These are phyloP conservation scores for Vicugna pacos DNA, from an alignment of 2,113 vertebrate genomes.

Conservation along the genomic window DNA sequence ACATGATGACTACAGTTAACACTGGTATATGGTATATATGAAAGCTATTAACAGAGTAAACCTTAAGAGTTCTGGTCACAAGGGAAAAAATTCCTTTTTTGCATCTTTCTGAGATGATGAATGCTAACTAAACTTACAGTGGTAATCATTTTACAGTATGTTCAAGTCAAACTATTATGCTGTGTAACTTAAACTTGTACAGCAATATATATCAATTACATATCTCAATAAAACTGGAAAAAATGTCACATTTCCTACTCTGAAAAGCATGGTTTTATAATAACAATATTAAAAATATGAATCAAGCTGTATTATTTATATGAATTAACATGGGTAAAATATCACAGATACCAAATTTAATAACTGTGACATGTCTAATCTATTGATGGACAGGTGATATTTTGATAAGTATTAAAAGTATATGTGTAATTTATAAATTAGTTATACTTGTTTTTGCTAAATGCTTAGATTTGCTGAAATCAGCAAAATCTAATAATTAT, in stretches of 20 bases:
- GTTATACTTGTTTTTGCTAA: background rate
- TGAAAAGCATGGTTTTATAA: background rate
- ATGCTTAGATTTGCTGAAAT: background rate
- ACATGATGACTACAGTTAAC: too few species aligned
- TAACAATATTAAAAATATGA: background rate
- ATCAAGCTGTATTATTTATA: background rate
- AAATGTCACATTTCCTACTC: background rate
- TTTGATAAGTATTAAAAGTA: background rate
- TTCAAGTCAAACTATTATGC: background rate
- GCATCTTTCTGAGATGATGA: too few species aligned
- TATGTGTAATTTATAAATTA: background rate
- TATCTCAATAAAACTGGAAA: background rate
- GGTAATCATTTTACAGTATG: background rate
- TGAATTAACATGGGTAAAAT: background rate
- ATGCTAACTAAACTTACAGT: background rate
- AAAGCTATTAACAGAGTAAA: too few species aligned
- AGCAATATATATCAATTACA: background rate
- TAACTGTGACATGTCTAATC: background rate
- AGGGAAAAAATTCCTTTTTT: too few species aligned
- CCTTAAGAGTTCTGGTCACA: too few species aligned
- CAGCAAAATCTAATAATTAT: slow-evolving; percentile 18
- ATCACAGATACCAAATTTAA: background rate
- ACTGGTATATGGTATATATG: too few species aligned
- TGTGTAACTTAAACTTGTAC: background rate
- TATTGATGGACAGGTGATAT: background rate